Evolutionary conservation across 1,140 invertebrate genomes (phyloP).

Genomic region (Thaumetopoea pityocampa): DNA sequence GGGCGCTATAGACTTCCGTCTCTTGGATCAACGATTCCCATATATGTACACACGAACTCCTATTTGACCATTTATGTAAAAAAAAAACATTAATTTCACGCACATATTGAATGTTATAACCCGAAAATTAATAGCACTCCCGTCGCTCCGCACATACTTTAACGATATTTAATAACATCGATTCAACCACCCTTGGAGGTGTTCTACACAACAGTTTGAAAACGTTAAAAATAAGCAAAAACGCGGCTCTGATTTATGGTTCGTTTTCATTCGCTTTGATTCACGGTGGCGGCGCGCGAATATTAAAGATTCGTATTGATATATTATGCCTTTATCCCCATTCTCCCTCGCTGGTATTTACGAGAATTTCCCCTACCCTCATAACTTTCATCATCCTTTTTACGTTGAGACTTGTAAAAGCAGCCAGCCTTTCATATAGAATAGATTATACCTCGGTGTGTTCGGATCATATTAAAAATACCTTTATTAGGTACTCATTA

Average conservation of each 20-base stretch:
- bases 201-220: constrained; percentile 37
- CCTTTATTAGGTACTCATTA: too few species aligned
- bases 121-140: too few species aligned
- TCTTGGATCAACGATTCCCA: too few species aligned
- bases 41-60: too few species aligned
- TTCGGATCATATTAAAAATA: constrained; percentile 21
- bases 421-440: constrained; percentile 39
- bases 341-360: constrained; percentile 70
- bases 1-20: too few species aligned
- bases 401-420: constrained; percentile 62
- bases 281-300: constrained; percentile 66
- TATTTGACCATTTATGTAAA: too few species aligned
- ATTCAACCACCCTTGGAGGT: constrained; percentile 1
- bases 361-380: constrained; percentile 60
- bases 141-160: too few species aligned
- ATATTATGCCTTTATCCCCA: constrained; percentile 74
- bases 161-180: constrained; percentile 11
- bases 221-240: constrained; percentile 41
- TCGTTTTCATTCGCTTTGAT: constrained; percentile 69
- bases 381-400: constrained; percentile 70
- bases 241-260: constrained; percentile 58
- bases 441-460: constrained; percentile 39
- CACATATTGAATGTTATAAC: too few species aligned
- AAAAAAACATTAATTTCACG: too few species aligned
- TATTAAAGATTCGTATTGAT: constrained; percentile 75